Percentiles rank a stretch among this genome's conserved stretches.
These are phyloP conservation scores for Blastomussa wellsi DNA, from an alignment of 92 coral and sea anemone species.

Conservation along the genomic window DNA sequence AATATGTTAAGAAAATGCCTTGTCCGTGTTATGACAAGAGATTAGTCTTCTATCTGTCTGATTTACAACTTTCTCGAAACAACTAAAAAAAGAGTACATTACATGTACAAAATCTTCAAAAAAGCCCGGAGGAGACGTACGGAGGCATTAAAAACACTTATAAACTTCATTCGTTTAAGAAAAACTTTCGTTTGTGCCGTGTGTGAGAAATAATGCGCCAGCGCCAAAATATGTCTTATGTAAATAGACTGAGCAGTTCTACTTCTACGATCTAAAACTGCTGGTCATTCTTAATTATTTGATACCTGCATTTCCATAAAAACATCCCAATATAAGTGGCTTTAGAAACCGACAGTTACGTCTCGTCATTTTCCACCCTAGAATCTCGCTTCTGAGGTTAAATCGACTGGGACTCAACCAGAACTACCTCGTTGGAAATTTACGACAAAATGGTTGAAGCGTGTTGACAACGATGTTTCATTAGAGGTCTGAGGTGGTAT, in stretches of 20 bases:
- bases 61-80: slow-evolving; percentile 29
- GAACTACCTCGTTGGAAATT: slow-evolving; percentile 15
- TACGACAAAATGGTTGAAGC: slow-evolving; percentile 26
- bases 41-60: slow-evolving; percentile 26
- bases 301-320: slow-evolving; percentile 42
- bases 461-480: slow-evolving; percentile 30
- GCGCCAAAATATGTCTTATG: slow-evolving; percentile 6
- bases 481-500: slow-evolving; percentile 12
- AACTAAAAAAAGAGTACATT: neutral
- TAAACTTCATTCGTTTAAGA: neutral
- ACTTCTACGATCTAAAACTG: neutral
- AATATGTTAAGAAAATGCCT: slow-evolving; percentile 21
- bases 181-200: neutral
- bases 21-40: slow-evolving; percentile 32
- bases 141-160: slow-evolving; percentile 7
- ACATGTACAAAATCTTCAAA: neutral
- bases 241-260: slow-evolving; percentile 21
- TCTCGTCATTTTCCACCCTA: slow-evolving; percentile 30
- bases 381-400: neutral
- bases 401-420: neutral
- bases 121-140: neutral
- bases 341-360: slow-evolving; percentile 41
- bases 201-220: neutral
- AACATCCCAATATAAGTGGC: slow-evolving; percentile 36
- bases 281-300: neutral